Evolutionary conservation across 2,113 vertebrate genomes (phyloP).

Genomic region (Nyctibius bracteatus): DNA sequence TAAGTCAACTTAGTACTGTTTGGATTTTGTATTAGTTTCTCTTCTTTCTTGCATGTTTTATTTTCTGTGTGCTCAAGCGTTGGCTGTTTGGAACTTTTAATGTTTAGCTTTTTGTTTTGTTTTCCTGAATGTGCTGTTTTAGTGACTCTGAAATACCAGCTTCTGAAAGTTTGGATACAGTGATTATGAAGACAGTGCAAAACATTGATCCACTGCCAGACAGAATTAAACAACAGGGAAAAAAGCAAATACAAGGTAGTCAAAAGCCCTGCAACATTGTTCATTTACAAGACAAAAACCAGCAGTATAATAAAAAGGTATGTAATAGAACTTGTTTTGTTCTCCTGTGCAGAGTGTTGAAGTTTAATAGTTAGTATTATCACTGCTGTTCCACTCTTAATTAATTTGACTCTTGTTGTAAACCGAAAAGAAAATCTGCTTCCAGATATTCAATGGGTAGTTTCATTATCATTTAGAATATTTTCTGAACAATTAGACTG

Average conservation of each 20-base stretch:
- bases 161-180: constrained; percentile 50
- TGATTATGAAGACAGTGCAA: constrained; percentile 52
- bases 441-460: not conserved
- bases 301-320: constrained; percentile 41
- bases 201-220: constrained; percentile 30
- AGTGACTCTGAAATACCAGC: constrained; percentile 68
- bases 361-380: not conserved
- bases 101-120: not conserved
- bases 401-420: not conserved
- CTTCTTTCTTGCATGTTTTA: not conserved
- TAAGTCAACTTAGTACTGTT: not conserved
- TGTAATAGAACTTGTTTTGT: not conserved
- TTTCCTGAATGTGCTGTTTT: not conserved
- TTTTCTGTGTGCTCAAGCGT: not conserved
- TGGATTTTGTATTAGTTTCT: not conserved
- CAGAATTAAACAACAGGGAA: constrained; percentile 31
- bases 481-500: not conserved
- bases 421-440: not conserved
- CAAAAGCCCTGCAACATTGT: not conserved
- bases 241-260: constrained; percentile 18
- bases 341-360: not conserved
- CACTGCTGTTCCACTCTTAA: not conserved
- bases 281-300: not conserved
- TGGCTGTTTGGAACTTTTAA: not conserved
- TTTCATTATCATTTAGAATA: not conserved